Conservation (phyloP, 2,797 vertebrate genomes). For the Gymnodraco acuticeps region DNA sequence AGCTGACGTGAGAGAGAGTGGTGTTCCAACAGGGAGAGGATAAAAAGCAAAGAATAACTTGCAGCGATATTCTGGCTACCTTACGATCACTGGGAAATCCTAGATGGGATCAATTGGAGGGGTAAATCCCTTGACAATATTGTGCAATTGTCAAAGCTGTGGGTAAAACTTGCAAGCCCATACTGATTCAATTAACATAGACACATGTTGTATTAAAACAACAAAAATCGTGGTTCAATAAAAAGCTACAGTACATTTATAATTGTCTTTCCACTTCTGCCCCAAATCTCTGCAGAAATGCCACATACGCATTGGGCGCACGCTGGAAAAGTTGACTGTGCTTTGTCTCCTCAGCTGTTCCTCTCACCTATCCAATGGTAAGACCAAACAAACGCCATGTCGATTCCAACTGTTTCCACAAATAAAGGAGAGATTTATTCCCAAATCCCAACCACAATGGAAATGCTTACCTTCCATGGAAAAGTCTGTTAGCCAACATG, state of each 20-base stretch:
- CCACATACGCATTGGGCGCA: constrained; percentile 58
- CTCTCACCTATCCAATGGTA: constrained; percentile 77
- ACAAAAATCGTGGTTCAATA: constrained; percentile 47
- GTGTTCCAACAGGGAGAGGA: constrained; percentile 47
- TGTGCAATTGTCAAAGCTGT: constrained; percentile 50
- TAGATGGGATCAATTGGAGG: constrained; percentile 31
- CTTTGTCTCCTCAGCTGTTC: constrained; percentile 68
- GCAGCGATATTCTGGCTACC: constrained; percentile 60
- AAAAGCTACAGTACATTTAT: constrained; percentile 44
- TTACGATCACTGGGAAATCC: constrained; percentile 57
- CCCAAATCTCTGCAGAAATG: constrained; percentile 44
- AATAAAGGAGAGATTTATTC: constrained; percentile 72
- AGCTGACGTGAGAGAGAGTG: constrained; percentile 33
- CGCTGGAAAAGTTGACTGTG: constrained; percentile 71
- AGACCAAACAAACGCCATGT: constrained; percentile 77
- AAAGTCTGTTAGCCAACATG: constrained; percentile 95
- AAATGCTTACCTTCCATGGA: constrained; percentile 93
- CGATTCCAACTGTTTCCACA: constrained; percentile 70
- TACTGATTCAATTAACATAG: constrained; percentile 53
- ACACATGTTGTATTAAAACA: constrained; percentile 54
- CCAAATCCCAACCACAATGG: constrained; percentile 75
- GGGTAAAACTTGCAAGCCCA: constrained; percentile 49
- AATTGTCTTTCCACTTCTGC: constrained; percentile 47
- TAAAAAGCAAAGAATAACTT: constrained; percentile 54
- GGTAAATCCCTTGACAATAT: constrained; percentile 43